phyloP scores from a whole-genome alignment of 2,888 invertebrate species.

The Lepidochrysops patricia region DNA sequence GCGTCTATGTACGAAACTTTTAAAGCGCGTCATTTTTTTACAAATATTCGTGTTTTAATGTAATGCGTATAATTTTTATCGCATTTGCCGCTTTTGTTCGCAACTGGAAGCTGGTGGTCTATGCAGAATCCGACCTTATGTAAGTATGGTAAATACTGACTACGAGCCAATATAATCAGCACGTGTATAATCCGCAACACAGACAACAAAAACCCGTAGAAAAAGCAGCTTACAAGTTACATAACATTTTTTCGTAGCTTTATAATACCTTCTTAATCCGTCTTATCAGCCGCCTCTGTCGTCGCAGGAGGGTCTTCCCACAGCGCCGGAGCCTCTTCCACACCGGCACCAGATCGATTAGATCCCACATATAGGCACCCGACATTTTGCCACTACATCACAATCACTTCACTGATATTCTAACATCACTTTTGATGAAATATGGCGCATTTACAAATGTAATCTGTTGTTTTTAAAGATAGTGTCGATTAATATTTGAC shows the following conservation, averaged over 20 bases:
- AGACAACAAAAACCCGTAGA: background rate
- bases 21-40: no score
- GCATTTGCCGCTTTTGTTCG: no score
- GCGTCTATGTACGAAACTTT: no score
- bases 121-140: no score
- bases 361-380: constrained; percentile 42
- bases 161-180: no score
- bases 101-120: no score
- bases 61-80: no score
- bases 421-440: background rate
- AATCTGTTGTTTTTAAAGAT: background rate
- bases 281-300: constrained; percentile 59
- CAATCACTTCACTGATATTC: constrained; percentile 4
- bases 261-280: constrained; percentile 60
- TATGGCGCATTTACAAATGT: background rate
- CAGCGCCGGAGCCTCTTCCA: constrained; percentile 62
- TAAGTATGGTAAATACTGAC: no score
- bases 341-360: constrained; percentile 63
- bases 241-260: no score
- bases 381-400: constrained; percentile 34
- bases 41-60: no score
- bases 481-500: background rate
- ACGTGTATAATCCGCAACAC: no score
- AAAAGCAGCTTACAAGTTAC: background rate
- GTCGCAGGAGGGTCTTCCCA: constrained; percentile 62